Evolutionary conservation across 2,797 vertebrate genomes (phyloP).

Genomic region (Petrocephalus sullivani): DNA sequence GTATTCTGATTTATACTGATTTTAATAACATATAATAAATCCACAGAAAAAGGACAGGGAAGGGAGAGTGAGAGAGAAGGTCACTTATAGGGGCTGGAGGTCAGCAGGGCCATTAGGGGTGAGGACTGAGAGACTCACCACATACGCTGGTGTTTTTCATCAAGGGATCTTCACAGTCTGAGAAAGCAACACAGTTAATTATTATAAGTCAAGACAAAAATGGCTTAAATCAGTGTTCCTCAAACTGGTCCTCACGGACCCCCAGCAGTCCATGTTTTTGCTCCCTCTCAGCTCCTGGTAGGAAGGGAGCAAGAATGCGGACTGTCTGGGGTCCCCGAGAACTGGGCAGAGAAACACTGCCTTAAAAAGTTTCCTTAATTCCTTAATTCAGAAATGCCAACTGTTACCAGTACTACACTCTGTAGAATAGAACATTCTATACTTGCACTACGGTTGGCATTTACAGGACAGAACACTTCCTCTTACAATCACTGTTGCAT

Average conservation of each 20-base stretch:
- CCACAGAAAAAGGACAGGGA: background rate
- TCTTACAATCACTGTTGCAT: background rate
- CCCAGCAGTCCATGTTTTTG: background rate
- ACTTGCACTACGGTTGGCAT: background rate
- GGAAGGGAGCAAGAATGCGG: background rate
- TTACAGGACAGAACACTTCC: background rate
- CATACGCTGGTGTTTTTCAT: slow-evolving; percentile 15
- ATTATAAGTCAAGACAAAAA: background rate
- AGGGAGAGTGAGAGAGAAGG: background rate
- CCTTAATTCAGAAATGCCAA: background rate
- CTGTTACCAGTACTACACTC: background rate
- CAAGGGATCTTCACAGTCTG: slow-evolving; percentile 15
- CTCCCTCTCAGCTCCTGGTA: background rate
- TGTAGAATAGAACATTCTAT: background rate
- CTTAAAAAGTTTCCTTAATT: background rate
- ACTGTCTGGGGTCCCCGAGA: background rate
- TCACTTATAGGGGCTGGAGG: background rate
- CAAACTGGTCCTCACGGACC: background rate
- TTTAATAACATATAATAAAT: background rate
- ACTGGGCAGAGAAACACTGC: background rate
- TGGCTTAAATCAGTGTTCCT: background rate
- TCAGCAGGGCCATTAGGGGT: background rate
- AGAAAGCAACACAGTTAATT: background rate
- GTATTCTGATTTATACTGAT: background rate
- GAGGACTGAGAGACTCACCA: slow-evolving; percentile 15